Percentiles rank a stretch among this genome's conserved stretches.
phyloP scores from a whole-genome alignment of 2,113 vertebrate species.

The Trichomycterus rosablanca region DNA sequence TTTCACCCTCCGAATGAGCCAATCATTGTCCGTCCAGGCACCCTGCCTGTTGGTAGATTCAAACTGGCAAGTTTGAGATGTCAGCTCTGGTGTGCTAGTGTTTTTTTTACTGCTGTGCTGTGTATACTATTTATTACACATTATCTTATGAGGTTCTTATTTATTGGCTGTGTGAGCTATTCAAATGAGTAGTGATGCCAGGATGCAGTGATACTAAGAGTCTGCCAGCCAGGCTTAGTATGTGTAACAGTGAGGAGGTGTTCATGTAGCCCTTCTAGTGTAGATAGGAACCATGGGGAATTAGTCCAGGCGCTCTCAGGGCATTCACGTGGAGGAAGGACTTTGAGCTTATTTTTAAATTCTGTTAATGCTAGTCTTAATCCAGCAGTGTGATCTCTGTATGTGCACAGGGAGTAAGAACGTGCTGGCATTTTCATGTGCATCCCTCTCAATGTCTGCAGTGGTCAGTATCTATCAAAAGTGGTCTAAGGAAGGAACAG shows the following conservation, averaged over 20 bases:
- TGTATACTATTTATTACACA: too few species aligned
- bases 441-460: neutral
- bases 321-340: conserved; percentile 24
- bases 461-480: too few species aligned
- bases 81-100: too few species aligned
- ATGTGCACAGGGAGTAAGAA: too few species aligned
- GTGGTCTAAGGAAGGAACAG: too few species aligned
- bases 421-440: conserved; percentile 3
- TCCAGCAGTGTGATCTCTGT: conserved; percentile 14
- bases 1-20: too few species aligned
- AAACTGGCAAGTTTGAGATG: too few species aligned
- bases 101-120: too few species aligned
- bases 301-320: neutral
- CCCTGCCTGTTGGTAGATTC: too few species aligned
- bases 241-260: neutral
- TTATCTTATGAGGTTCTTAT: too few species aligned
- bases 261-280: neutral
- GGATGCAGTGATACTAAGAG: neutral
- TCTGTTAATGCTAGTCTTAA: conserved; percentile 54
- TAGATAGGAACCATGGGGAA: neutral
- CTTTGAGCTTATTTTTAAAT: conserved; percentile 41
- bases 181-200: neutral
- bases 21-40: too few species aligned
- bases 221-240: neutral
- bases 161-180: neutral